Base-by-base conservation (phyloP, 2,888 invertebrate species). In the Andrena minutula region DNA sequence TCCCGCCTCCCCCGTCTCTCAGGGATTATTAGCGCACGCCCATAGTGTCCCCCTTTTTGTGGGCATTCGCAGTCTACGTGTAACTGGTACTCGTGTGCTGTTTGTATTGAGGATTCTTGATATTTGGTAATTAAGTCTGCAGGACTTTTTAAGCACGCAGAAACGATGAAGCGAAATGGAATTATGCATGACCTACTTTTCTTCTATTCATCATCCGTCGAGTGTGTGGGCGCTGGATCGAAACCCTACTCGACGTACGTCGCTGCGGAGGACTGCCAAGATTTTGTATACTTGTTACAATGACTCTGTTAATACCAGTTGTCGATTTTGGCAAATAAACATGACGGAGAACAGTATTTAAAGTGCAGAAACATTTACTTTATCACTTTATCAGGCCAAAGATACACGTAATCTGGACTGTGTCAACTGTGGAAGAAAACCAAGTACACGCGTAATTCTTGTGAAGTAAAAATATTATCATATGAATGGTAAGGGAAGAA, bases 11-110 rank as follows among this genome's bases (percentile, higher is more conserved):
- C 12, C 16, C 69, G 49, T 26, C 69, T 51, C 72, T 58, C 20
- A 20, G 68, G 72, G 76, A 71, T 79, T 76, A 82, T 79, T 70
- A 86, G 76, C 71, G 47, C 51, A n/a, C 72, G 56, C 23, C 35
- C 63, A 16, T n/a, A 28, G n/a, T 35, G 26, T 16, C 7, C 49
- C 10, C 8, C 32, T 53, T 10, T 12, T n/a, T 5, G 0, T 28
- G 12, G 16, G 65, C 49, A 16, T 23, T 53, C 0, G 8, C 6
- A 51, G 49, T 60, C 41, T n/a, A n/a, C 10, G 32, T 16, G 76
- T 16, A 73, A 65, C 72, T 35, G 76, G 20, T 5, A 12, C 56
- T 12, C 56, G 26, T 12, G 20, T 56, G 4, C 56, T 26, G 26
- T 26, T 26, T 12, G 4, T 56, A 26, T 26, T 5, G 10, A 4